Base-by-base conservation (phyloP, 2,113 vertebrate species). In the Apaloderma vittatum region DNA sequence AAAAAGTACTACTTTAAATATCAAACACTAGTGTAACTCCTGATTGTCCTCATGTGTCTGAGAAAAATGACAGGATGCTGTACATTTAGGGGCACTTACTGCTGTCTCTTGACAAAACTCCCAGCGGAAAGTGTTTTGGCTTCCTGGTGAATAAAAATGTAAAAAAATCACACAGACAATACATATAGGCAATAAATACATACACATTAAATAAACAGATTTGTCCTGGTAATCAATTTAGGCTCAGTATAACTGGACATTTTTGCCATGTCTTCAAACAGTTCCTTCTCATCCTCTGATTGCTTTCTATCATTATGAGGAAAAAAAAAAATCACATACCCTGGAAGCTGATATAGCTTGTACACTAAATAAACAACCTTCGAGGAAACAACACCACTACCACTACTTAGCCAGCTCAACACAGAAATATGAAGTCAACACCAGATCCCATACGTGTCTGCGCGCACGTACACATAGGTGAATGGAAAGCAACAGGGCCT, bases 381-480 rank as follows among this genome's bases (percentile, higher is more conserved):
- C 27, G 14, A 90, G 13, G 21, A 78, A 92, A 19, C 32, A 49
- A 16, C 16, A 66, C 1, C 34, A 73, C 11, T n/a, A 26, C 5
- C 23, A 40, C 55, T 58, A 16, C 37, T 22, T 36, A 62, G 37
- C 9, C 51, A 92, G 75, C 12, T 62, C 45, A 88, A 36, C 49
- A 26, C 0, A 4, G 57, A 81, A 94, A 73, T 40, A 36, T 0
- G 1, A 54, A 57, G 58, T 27, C 62, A 70, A 9, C 20, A 24
- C 4, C 9, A 14, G 43, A 20, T 78, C 2, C 2, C 29, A 2
- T 1, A 29, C 2, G 5, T 1, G 0, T 4, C 1, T 22, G 19
- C 24, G 34, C 2, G 6, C 19, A 29, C 0, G 13, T 36, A 62
- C 27, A 15, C 1, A 7, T 13, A 46, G 11, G 14, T 8, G 36